Evolutionary conservation across 2,797 vertebrate species (phyloP), one percentile per base, ranked within the genome.

Genomic region (Galagoides demidoff): DNA sequence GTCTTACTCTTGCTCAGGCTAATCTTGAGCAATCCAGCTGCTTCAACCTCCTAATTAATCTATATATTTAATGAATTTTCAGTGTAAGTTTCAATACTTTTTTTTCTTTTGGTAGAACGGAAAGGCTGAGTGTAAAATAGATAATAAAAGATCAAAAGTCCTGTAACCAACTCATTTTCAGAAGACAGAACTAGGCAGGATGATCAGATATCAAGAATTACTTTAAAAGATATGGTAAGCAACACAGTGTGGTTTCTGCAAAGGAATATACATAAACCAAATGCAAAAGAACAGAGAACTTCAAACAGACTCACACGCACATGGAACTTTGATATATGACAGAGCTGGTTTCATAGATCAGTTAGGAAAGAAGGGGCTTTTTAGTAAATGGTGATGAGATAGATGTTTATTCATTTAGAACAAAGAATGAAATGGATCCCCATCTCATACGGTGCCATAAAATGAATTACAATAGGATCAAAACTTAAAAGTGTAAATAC

Each of bases 401-500:
- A 55, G 10, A 22, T 81, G 85, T 16, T 43, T 64, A 83, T 22
- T 83, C 31, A 86, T 43, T 74, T 45, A 77, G 64, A 92, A 83
- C 57, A 45, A 87, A 70, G 31, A 90, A 88, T 61, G 37, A 94
- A 68, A 93, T 37, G 57, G 11, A 49, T 74, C 22, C 29, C 3
- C 16, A 73, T 9, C 27, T 78, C 52, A 70, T 29, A 78, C 20
- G 85, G 49, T 74, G 57, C 52, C 39, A 94, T 16, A 68, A 87
- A 96, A 84, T n/a, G 77, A 96, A 34, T 59, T 12, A 85, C 5
- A 95, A 29, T 70, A 52, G 12, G 39, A 84, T 29, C 64, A 96
- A 61, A 95, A 66, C 37, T 91, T 43, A 84, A 83, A 95, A 90
- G 27, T 45, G 81, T 12, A 95, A 90, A 85, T 77, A 81, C 34